phyloP scores from a whole-genome alignment of 2,888 invertebrate species.

The Drosophila pseudotakahashii region DNA sequence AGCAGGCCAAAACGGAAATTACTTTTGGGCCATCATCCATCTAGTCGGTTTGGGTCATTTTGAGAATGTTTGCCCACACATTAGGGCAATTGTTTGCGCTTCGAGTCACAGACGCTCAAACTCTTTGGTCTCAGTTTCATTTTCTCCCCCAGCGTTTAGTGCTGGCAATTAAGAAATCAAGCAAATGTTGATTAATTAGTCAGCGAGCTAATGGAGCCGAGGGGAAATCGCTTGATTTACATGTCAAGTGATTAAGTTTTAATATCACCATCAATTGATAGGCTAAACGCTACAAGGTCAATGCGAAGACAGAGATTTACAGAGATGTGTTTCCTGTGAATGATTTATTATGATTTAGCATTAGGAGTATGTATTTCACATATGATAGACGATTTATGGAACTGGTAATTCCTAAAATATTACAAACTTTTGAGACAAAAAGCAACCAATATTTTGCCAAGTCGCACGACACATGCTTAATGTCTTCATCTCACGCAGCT shows the following conservation, averaged over 20 bases:
- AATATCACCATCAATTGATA: slow-evolving; percentile 45
- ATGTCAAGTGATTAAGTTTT: slow-evolving; percentile 52
- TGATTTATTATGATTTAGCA: slow-evolving; percentile 1
- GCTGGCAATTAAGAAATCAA: slow-evolving; percentile 59
- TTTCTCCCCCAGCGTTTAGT: slow-evolving; percentile 7
- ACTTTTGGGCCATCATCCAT: slow-evolving; percentile 49
- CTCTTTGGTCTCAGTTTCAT: slow-evolving; percentile 7
- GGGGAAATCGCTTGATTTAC: slow-evolving; percentile 41
- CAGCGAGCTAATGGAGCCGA: slow-evolving; percentile 55
- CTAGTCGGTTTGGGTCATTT: slow-evolving; percentile 21
- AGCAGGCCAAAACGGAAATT: slow-evolving; percentile 62
- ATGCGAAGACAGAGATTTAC: slow-evolving; percentile 1
- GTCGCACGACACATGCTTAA: slow-evolving; percentile 15
- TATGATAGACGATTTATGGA: slow-evolving; percentile 2
- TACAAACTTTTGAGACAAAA: slow-evolving; percentile 12
- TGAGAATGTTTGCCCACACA: slow-evolving; percentile 52
- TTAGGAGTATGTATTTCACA: not conserved
- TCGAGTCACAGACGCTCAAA: not conserved
- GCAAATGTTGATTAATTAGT: slow-evolving; percentile 68
- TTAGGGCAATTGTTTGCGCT: slow-evolving; percentile 46
- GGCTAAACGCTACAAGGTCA: slow-evolving; percentile 53
- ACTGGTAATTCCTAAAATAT: not conserved
- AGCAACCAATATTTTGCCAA: not conserved
- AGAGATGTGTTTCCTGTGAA: slow-evolving; percentile 13
- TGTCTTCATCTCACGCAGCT: slow-evolving; percentile 29